Evolutionary conservation across 2,888 invertebrate genomes (phyloP).

Genomic region (Ceraclea dissimilis): DNA sequence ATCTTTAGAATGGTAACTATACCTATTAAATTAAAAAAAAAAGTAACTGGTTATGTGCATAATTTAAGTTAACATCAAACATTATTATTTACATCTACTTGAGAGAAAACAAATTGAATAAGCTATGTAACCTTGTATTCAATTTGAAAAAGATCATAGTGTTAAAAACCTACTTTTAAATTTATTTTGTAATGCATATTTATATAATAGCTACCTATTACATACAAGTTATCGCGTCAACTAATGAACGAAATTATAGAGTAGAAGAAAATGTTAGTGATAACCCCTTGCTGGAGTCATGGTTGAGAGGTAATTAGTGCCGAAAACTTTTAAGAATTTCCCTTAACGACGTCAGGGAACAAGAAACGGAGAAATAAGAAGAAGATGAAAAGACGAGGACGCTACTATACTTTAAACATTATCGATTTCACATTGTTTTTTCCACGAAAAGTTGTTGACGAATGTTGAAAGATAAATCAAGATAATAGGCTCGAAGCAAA

Average conservation of each 20-base stretch:
- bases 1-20: too few relatives aligned
- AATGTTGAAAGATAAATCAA: background rate
- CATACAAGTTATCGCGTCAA: too few relatives aligned
- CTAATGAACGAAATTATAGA: background rate
- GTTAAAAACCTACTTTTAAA: too few relatives aligned
- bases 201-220: too few relatives aligned
- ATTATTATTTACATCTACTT: too few relatives aligned
- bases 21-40: too few relatives aligned
- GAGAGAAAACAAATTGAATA: too few relatives aligned
- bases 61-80: too few relatives aligned
- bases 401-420: background rate
- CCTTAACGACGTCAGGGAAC: background rate
- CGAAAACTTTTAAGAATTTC: slow-evolving; percentile 2
- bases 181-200: too few relatives aligned
- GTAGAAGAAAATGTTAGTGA: background rate
- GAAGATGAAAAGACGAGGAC: background rate
- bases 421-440: background rate
- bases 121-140: too few relatives aligned
- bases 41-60: too few relatives aligned
- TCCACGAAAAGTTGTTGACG: background rate
- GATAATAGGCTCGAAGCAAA: background rate
- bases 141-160: too few relatives aligned
- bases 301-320: background rate
- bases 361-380: background rate
- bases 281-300: background rate